Percentiles rank a stretch among this genome's conserved stretches.
These are phyloP conservation scores for Hemitrygon akajei DNA, from an alignment of 2,797 vertebrate genomes.

Conservation along the genomic window DNA sequence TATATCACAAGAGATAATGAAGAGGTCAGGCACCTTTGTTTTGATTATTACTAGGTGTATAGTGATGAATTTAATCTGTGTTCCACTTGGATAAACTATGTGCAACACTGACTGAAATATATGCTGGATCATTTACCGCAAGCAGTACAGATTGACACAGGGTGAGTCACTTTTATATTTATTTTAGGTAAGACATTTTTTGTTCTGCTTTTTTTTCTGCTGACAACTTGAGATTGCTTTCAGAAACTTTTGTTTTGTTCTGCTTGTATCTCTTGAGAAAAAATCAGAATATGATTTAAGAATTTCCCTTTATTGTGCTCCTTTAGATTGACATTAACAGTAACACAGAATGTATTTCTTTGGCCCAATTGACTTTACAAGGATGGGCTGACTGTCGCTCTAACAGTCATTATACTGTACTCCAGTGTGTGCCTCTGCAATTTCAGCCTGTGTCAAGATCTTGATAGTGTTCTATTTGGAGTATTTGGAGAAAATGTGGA, in stretches of 20 bases:
- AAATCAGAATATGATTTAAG: background rate
- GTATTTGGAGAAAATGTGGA: background rate
- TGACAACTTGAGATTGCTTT: constrained; percentile 11
- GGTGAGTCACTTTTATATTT: constrained; percentile 1
- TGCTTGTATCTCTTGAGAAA: background rate
- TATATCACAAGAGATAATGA: too few relatives aligned
- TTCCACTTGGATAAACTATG: background rate
- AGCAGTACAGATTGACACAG: constrained; percentile 9
- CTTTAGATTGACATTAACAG: background rate
- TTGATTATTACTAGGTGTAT: background rate
- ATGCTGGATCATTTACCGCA: constrained; percentile 17
- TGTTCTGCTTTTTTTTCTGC: constrained; percentile 35
- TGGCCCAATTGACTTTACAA: background rate
- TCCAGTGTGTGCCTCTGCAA: background rate
- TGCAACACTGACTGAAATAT: background rate
- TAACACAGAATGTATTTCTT: background rate
- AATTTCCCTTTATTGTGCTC: background rate
- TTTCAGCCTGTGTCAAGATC: background rate
- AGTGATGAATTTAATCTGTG: background rate
- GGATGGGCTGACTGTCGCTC: background rate
- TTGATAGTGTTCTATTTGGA: background rate
- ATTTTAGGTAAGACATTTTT: constrained; percentile 19
- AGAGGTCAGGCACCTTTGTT: background rate
- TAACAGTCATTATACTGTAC: background rate
- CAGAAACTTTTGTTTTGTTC: background rate